Conservation (phyloP, 2,797 vertebrate species). For the Galaxias olidus region DNA sequence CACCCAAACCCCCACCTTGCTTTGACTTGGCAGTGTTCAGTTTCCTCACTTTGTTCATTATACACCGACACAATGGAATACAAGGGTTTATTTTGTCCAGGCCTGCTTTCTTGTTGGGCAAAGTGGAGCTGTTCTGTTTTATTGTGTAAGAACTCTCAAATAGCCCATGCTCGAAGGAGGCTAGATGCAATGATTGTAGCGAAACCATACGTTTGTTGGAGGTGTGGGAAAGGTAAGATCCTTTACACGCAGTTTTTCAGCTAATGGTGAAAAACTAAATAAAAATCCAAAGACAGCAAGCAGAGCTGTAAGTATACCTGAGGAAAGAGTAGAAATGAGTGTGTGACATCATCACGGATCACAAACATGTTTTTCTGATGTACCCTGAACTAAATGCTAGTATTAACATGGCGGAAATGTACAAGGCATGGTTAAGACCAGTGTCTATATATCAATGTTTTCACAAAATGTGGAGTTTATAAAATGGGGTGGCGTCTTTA, state of each 20-base stretch:
- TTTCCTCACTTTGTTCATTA: constrained; percentile 39
- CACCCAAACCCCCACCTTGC: constrained; percentile 8
- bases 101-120: constrained; percentile 21
- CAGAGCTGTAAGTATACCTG: too few relatives aligned
- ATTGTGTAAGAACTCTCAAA: constrained; percentile 6
- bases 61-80: constrained; percentile 32
- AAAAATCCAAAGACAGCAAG: neutral
- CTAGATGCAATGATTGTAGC: neutral
- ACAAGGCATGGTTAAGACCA: constrained; percentile 12
- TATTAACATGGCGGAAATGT: neutral
- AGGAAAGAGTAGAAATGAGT: too few relatives aligned
- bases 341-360: too few relatives aligned
- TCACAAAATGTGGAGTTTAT: too few relatives aligned
- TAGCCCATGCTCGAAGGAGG: constrained; percentile 1
- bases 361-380: too few relatives aligned
- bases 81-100: constrained; percentile 28
- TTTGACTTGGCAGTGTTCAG: constrained; percentile 25
- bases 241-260: too few relatives aligned
- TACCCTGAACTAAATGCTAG: too few relatives aligned
- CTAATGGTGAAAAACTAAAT: neutral
- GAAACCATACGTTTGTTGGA: neutral
- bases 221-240: neutral
- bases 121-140: neutral
- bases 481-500: too few relatives aligned
- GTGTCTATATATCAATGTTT: too few relatives aligned